Evolutionary conservation across 1,140 invertebrate species (phyloP), one percentile per base, ranked within the genome.

Genomic region (Tigriopus japonicus): DNA sequence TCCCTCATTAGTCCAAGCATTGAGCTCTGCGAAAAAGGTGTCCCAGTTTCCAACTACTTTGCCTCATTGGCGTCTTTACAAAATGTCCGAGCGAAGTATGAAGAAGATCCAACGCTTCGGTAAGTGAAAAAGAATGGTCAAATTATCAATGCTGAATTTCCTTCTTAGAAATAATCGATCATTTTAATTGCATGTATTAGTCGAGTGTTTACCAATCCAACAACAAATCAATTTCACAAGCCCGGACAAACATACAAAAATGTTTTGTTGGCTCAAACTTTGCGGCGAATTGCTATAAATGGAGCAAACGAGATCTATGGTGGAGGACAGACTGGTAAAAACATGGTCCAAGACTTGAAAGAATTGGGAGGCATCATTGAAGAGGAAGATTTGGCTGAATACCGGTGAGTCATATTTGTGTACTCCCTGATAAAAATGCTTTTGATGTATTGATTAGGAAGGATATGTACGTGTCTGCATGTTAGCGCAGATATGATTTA

Each of bases 231-330:
- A 35, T 59, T 75, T 1, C 74, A 70, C 53, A 68, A 72, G 65
- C 66, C 69, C 49, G 74, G 73, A 12, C 73, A 79, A 59, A 68
- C 71, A 14, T 67, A 78, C 13, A 73, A 64, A 60, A 64, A 69
- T 40, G 62, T 65, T 3, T 64, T 66, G 42, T 66, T 78, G n/a
- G 71, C 70, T 6, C 51, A 68, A 24, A 77, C 76, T 2, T 63
- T 79, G 9, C 51, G 68, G 43, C 63, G 60, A 42, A 58, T 78
- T 14, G 68, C 70, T 15, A 63, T 72, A 17, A 64, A 63, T 66
- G 15, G 62, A 64, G 14, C 54, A 21, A 35, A 14, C 10, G 54
- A 21, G 6, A 21, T 56, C 17, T 56, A 23, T 56, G 63, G 66
- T 53, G 59, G 52, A 2, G 63, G n/a, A n/a, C n/a, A 62, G 9